Percentiles rank a stretch among this genome's conserved stretches.
Conservation (phyloP, 1,140 invertebrate species). For the Latrodectus geometricus region DNA sequence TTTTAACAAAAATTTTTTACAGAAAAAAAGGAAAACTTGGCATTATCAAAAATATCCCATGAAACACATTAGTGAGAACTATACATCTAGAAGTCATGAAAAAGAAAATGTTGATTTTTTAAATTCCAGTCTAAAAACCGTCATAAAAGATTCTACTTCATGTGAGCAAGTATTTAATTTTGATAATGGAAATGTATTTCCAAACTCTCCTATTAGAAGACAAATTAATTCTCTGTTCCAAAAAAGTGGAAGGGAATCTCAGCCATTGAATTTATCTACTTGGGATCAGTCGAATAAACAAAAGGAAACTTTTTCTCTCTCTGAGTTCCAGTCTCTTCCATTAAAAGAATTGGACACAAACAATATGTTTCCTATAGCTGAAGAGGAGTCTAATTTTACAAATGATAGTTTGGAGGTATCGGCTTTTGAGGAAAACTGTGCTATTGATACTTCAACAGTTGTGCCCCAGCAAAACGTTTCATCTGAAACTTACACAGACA, state of each 20-base stretch:
- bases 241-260: neutral
- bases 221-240: slow-evolving; percentile 34
- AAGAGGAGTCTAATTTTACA: neutral
- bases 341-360: neutral
- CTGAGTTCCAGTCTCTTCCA: neutral
- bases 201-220: slow-evolving; percentile 23
- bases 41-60: neutral
- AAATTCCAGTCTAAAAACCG: neutral
- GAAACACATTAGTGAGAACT: neutral
- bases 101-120: neutral
- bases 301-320: neutral
- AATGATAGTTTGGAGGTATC: slow-evolving; percentile 44
- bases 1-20: neutral
- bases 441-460: neutral
- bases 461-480: neutral
- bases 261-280: neutral
- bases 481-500: neutral
- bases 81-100: neutral
- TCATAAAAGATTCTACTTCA: neutral
- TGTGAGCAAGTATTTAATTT: neutral
- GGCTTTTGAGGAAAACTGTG: neutral
- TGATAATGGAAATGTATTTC: neutral
- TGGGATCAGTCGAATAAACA: neutral
- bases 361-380: neutral
- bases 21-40: neutral